Conservation (phyloP, 2,797 vertebrate genomes). For the Arremon aurantiirostris region DNA sequence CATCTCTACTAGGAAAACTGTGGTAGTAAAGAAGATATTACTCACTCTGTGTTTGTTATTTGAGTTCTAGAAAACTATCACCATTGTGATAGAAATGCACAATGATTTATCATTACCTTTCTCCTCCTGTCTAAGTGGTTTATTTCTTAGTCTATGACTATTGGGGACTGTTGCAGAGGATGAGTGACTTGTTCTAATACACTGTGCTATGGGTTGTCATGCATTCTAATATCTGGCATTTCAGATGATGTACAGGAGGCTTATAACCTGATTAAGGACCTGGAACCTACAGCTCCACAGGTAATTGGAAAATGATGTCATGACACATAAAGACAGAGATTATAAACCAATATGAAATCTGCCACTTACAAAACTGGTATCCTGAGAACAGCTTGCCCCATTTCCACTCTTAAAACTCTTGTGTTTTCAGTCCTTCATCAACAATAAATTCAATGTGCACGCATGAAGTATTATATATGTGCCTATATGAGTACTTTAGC, state of each 20-base stretch:
- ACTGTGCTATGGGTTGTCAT: background rate
- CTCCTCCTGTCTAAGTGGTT: conserved; percentile 5
- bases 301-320: conserved; percentile 69
- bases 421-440: background rate
- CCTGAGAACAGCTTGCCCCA: background rate
- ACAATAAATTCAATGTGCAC: background rate
- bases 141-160: conserved; percentile 1
- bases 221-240: conserved; percentile 52
- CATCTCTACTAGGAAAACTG: background rate
- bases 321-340: background rate
- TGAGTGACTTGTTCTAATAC: conserved; percentile 5
- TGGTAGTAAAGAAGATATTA: conserved; percentile 49
- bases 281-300: conserved; percentile 91
- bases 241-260: conserved; percentile 96
- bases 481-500: background rate
- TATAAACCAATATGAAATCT: background rate
- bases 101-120: conserved; percentile 10
- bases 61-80: conserved; percentile 6
- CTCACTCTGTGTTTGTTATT: conserved; percentile 12
- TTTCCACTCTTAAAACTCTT: background rate
- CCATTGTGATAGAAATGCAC: conserved; percentile 19
- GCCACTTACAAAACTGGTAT: background rate
- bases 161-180: background rate
- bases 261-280: conserved; percentile 94
- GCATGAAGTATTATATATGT: background rate